Evolutionary conservation across 2,113 vertebrate genomes (phyloP), one percentile per base, ranked within the genome.

Genomic region (Daphoenositta chrysoptera): DNA sequence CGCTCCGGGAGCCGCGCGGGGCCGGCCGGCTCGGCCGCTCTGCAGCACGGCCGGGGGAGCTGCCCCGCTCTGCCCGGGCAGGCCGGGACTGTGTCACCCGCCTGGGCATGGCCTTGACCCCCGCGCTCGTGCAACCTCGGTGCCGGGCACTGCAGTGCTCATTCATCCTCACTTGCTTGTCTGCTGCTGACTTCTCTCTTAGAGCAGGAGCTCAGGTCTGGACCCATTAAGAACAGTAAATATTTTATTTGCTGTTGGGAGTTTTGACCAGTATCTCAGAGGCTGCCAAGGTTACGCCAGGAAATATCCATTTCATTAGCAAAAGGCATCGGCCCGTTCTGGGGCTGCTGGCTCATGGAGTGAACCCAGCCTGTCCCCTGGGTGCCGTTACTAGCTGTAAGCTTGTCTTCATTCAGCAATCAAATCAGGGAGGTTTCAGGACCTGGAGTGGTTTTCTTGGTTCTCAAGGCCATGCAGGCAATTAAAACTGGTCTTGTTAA

Each of bases 291-390:
- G 83, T 85, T 75, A 58, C 35, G 14, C 31, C 31, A 39, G 45
- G 53, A 92, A 92, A 66, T 50, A 83, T 14, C 66, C 16, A 64
- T 63, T 80, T 77, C 39, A 83, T 73, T 40, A 77, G 80, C 72
- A 31, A 47, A 72, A 0, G 1, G 66, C 37, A 83, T 50, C 0
- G 0, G 45, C 44, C 66, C 12, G 0, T 71, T 66, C 42, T 0
- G 1, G 54, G 58, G 47, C 66, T 78, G 69, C 40, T 27, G 16
- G 71, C 69, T 78, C 0, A 0, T 15, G 69, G 60, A 81, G 23
- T 3, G 53, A 92, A 23, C 57, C 71, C 72, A 69, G 89, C 54
- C 75, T 63, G 64, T 87, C 84, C 65, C 71, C 13, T 1, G 35
- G 23, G 84, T 28, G 69, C 77, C 33, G 51, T 39, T 63, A 84